Conservation (phyloP, 2,797 vertebrate genomes). For the Paramormyrops hopkinsi region DNA sequence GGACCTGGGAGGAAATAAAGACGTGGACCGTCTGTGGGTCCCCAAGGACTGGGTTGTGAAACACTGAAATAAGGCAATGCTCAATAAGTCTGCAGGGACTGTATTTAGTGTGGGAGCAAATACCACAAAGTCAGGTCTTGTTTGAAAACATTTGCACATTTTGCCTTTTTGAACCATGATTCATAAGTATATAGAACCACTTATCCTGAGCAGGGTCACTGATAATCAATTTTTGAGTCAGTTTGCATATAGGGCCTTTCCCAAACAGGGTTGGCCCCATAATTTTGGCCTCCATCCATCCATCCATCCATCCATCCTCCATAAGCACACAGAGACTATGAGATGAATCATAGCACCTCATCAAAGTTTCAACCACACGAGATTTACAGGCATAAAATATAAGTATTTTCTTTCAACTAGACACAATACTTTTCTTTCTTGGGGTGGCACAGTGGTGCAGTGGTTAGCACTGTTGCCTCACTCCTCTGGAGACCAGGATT, state of each 20-base stretch:
- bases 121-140: neutral
- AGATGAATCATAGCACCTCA: neutral
- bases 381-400: neutral
- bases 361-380: neutral
- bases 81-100: neutral
- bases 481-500: neutral
- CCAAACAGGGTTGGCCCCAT: neutral
- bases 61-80: neutral
- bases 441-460: neutral
- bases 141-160: neutral
- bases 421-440: neutral
- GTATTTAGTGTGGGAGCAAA: neutral
- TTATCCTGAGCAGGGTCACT: neutral
- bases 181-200: neutral
- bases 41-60: neutral
- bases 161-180: neutral
- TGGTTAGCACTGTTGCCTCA: neutral
- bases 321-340: neutral
- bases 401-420: neutral
- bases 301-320: neutral
- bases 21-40: neutral
- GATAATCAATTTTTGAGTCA: neutral
- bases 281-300: neutral
- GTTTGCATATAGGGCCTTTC: neutral
- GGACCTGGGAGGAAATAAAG: neutral